phyloP scores from a whole-genome alignment of 2,797 vertebrate genomes.

The Pipistrellus kuhlii region DNA sequence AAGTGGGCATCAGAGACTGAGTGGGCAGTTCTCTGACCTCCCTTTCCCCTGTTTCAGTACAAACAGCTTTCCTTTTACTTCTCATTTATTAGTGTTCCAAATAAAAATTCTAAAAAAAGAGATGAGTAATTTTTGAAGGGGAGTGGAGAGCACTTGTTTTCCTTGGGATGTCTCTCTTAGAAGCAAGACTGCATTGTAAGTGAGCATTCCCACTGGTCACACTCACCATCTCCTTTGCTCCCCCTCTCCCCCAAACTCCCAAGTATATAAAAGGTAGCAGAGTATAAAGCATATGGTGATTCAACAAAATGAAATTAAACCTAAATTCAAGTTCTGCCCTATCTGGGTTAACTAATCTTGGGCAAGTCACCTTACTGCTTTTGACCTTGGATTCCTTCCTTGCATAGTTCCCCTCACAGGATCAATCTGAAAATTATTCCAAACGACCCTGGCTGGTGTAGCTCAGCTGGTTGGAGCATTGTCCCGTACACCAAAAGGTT shows the following conservation, averaged over 20 bases:
- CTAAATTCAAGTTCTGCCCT: constrained; percentile 27
- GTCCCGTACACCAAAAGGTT: background rate
- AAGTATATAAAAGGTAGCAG: background rate
- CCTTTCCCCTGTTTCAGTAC: background rate
- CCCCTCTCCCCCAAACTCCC: too few relatives aligned
- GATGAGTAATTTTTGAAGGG: background rate
- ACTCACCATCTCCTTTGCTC: background rate
- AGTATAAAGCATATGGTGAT: background rate
- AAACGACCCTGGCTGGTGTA: background rate
- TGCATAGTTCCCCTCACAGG: background rate
- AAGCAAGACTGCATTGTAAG: background rate
- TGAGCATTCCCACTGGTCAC: background rate
- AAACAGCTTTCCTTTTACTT: background rate
- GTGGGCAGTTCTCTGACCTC: background rate
- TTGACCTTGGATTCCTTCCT: background rate
- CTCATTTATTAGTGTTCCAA: background rate
- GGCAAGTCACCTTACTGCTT: background rate
- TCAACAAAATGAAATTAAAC: background rate
- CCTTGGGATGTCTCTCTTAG: background rate
- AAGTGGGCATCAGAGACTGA: background rate
- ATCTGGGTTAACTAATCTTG: background rate
- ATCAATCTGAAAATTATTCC: background rate
- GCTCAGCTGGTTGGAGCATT: background rate
- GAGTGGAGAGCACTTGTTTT: background rate
- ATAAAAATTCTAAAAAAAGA: constrained; percentile 1